Conservation (phyloP, 2,113 vertebrate species). For the Saccopteryx leptura region DNA sequence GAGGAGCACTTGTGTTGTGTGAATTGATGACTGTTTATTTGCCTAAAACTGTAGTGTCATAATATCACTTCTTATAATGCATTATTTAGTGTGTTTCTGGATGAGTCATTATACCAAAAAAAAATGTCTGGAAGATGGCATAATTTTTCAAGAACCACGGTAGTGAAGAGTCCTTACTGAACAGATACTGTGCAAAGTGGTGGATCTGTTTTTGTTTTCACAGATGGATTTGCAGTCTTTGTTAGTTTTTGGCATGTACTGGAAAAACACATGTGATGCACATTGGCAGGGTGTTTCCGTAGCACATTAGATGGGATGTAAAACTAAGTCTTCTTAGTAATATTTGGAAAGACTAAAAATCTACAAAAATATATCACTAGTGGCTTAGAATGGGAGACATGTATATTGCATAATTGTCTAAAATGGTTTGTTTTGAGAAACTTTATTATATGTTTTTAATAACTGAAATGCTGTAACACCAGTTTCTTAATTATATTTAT, state of each 20-base stretch:
- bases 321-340: not conserved
- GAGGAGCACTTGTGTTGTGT: not conserved
- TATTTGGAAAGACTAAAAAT: not conserved
- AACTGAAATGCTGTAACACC: not conserved
- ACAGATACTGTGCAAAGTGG: not conserved
- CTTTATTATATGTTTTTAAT: not conserved
- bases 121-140: not conserved
- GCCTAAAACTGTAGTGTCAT: not conserved
- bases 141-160: not conserved
- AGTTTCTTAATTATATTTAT: conserved; percentile 20
- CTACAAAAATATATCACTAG: not conserved
- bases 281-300: not conserved
- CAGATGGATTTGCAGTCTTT: not conserved
- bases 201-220: not conserved
- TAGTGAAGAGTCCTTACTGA: not conserved
- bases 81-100: not conserved
- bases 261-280: not conserved
- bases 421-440: conserved; percentile 28
- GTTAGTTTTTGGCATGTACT: too few relatives aligned
- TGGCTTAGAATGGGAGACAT: not conserved
- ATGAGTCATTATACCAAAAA: not conserved
- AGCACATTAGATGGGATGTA: not conserved
- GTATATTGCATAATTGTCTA: not conserved
- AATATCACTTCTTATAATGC: not conserved
- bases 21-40: not conserved